Conservation (phyloP, 2,113 vertebrate genomes). For the Hippocampus comes region DNA sequence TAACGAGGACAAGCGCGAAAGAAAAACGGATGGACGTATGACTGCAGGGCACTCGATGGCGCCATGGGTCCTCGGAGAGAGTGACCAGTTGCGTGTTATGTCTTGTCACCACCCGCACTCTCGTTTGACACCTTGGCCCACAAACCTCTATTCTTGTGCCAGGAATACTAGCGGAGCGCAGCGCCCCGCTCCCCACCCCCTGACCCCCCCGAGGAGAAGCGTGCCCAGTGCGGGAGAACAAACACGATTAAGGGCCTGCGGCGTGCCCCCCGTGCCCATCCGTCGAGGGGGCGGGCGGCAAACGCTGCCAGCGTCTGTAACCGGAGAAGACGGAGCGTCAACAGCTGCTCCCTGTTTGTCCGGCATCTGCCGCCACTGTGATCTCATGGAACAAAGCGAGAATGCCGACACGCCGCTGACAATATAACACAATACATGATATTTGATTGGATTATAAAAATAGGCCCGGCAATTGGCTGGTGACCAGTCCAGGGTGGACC, state of each 20-base stretch:
- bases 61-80: slow-evolving; percentile 57
- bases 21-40: not conserved
- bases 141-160: slow-evolving; percentile 62
- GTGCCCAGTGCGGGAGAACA: slow-evolving; percentile 70
- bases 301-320: slow-evolving; percentile 64
- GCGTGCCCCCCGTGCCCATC: slow-evolving; percentile 56
- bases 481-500: not conserved
- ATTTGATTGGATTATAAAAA: not conserved
- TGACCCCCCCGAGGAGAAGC: slow-evolving; percentile 34
- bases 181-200: not conserved
- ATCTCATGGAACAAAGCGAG: slow-evolving; percentile 70
- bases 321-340: slow-evolving; percentile 56
- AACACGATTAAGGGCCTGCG: slow-evolving; percentile 53
- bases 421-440: not conserved
- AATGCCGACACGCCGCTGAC: slow-evolving; percentile 62
- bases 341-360: slow-evolving; percentile 72
- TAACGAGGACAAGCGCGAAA: not conserved
- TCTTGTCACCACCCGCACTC: slow-evolving; percentile 55
- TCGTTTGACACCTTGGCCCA: slow-evolving; percentile 59
- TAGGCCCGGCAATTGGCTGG: not conserved
- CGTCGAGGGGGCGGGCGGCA: slow-evolving; percentile 29
- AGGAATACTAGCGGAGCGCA: slow-evolving; percentile 38
- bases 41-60: slow-evolving; percentile 54
- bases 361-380: slow-evolving; percentile 73
- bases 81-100: slow-evolving; percentile 60